Conservation (phyloP, 2,888 invertebrate species). For the Trachelus troglodyta region DNA sequence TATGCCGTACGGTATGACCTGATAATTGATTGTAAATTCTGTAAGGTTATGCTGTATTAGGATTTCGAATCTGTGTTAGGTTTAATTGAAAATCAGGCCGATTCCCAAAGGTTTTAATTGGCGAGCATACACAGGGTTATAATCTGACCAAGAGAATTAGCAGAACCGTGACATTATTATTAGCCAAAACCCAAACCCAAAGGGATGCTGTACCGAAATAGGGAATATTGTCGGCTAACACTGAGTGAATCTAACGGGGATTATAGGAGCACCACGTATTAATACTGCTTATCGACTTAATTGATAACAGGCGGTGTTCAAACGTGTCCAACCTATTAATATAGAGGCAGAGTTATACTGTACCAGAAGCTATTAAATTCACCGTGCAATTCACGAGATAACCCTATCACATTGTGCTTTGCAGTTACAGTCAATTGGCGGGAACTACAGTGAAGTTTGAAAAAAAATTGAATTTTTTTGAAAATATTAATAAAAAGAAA, state of each 20-base stretch:
- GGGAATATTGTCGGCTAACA: slow-evolving; percentile 36
- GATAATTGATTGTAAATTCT: not conserved
- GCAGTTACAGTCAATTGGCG: not conserved
- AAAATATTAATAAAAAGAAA: not conserved
- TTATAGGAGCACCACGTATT: slow-evolving; percentile 29
- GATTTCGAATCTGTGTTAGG: not conserved
- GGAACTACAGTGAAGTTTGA: not conserved
- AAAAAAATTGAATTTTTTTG: not conserved
- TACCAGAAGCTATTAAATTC: not conserved
- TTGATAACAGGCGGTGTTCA: slow-evolving; percentile 35
- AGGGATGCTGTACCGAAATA: slow-evolving; percentile 18
- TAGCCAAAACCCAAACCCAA: not conserved
- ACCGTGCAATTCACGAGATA: not conserved
- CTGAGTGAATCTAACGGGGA: slow-evolving; percentile 49
- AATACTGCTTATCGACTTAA: slow-evolving; percentile 50
- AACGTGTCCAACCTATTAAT: slow-evolving; percentile 1
- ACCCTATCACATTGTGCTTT: not conserved
- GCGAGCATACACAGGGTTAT: not conserved
- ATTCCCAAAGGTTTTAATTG: not conserved
- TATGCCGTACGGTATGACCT: not conserved
- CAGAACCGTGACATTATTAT: not conserved
- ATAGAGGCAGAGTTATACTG: not conserved
- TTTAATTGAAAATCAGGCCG: not conserved
- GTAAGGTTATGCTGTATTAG: not conserved
- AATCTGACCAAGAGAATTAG: not conserved